Percentiles rank a stretch among this genome's conserved stretches.
Conservation (phyloP, 2,113 vertebrate genomes). For the Cyprinodon tularosa region DNA sequence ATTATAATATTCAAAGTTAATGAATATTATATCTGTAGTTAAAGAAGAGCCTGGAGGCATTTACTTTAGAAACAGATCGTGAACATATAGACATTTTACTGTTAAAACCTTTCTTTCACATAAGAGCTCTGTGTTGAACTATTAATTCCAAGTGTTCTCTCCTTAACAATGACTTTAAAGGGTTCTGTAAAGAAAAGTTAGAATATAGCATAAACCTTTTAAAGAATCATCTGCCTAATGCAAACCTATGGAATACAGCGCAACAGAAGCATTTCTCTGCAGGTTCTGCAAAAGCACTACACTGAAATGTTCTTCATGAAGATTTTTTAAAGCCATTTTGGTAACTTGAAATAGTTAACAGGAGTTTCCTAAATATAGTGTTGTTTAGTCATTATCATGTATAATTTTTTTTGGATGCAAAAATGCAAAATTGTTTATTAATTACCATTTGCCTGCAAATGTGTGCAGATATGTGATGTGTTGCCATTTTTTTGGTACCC, state of each 20-base stretch:
- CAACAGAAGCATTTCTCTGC: constrained; percentile 15
- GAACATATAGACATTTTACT: constrained; percentile 52
- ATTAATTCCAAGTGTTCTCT: constrained; percentile 30
- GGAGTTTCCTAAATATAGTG: background rate
- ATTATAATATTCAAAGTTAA: too few relatives aligned
- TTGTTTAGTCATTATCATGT: background rate
- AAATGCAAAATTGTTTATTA: background rate
- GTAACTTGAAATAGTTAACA: background rate
- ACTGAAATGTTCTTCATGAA: too few relatives aligned
- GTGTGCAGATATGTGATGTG: too few relatives aligned
- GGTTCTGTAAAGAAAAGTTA: constrained; percentile 34
- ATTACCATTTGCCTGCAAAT: background rate
- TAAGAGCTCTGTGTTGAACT: constrained; percentile 24
- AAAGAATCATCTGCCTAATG: constrained; percentile 30
- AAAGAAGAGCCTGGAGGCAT: constrained; percentile 52
- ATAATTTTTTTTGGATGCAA: background rate
- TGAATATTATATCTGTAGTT: background rate
- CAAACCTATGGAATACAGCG: constrained; percentile 12
- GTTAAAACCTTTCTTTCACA: constrained; percentile 43
- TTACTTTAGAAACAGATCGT: constrained; percentile 60
- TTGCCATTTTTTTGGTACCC: too few relatives aligned
- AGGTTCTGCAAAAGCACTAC: background rate
- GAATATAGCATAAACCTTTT: constrained; percentile 46
- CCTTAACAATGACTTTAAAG: constrained; percentile 41
- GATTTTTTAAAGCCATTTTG: background rate